Evolutionary conservation across 2,113 vertebrate genomes (phyloP).

Genomic region (Aptenodytes patagonicus): DNA sequence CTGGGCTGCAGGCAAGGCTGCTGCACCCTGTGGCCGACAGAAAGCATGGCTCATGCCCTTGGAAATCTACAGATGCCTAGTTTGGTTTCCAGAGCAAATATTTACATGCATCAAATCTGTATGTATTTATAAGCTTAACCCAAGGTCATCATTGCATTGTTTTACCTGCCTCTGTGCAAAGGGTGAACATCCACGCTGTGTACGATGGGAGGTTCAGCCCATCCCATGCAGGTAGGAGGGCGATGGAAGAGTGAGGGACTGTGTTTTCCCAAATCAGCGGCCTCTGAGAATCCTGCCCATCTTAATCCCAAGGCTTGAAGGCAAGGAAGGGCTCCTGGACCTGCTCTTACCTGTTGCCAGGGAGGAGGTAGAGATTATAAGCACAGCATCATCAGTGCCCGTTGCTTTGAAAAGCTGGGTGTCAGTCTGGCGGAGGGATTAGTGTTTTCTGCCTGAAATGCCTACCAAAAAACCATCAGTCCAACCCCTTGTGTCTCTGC

Average conservation of each 20-base stretch:
- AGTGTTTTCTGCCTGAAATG: background rate
- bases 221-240: accelerated
- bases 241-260: background rate
- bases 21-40: background rate
- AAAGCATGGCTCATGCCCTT: background rate
- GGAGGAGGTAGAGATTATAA: background rate
- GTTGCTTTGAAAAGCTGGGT: background rate
- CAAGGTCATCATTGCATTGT: background rate
- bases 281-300: background rate
- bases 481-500: background rate
- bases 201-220: background rate
- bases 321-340: background rate
- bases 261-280: background rate
- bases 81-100: background rate
- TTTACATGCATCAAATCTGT: background rate
- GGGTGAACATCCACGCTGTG: background rate
- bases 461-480: background rate
- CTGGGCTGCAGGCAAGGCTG: background rate
- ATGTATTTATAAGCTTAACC: background rate
- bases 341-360: background rate
- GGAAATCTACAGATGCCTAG: background rate
- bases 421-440: background rate
- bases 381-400: background rate
- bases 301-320: background rate
- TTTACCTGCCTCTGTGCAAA: background rate